These are phyloP conservation scores for Falco cherrug DNA, from an alignment of 2,797 vertebrate species.

Conservation along the genomic window DNA sequence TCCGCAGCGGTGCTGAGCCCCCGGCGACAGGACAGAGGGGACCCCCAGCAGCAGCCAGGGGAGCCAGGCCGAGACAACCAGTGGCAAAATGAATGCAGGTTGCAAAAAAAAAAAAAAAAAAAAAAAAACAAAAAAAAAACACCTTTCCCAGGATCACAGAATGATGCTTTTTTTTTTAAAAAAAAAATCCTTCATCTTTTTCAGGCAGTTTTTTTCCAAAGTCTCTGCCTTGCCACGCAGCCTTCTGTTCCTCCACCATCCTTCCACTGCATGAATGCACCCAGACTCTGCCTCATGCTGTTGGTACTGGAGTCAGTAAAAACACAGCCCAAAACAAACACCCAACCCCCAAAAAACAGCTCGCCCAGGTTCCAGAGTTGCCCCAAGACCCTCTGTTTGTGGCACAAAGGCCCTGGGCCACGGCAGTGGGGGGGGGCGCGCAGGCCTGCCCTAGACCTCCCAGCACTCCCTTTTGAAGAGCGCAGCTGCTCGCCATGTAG, in stretches of 20 bases:
- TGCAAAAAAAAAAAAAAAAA: no score
- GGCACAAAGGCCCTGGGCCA: not conserved
- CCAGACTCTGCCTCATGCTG: no score
- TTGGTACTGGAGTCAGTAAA: not conserved
- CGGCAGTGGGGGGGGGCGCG: no score
- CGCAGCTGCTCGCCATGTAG: slow-evolving; percentile 86
- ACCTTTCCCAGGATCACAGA: no score
- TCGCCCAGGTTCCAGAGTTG: no score
- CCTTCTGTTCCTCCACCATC: accelerated
- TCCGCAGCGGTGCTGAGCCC: no score
- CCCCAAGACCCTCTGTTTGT: accelerated
- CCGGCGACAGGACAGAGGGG: no score
- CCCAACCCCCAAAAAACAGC: accelerated
- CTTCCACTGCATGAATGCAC: not conserved
- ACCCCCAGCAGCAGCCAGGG: no score
- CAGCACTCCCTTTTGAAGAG: slow-evolving; percentile 77
- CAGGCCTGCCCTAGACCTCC: not conserved
- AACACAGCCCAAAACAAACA: not conserved
- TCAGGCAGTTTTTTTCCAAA: accelerated
- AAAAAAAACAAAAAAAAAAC: no score
- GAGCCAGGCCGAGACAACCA: no score
- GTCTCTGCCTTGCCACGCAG: not conserved
- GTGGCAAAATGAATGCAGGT: not conserved
- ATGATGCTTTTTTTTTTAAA: accelerated
- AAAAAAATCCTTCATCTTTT: not conserved